Base-by-base conservation (phyloP, 2,888 invertebrate genomes). In the Scaptomyza flava region DNA sequence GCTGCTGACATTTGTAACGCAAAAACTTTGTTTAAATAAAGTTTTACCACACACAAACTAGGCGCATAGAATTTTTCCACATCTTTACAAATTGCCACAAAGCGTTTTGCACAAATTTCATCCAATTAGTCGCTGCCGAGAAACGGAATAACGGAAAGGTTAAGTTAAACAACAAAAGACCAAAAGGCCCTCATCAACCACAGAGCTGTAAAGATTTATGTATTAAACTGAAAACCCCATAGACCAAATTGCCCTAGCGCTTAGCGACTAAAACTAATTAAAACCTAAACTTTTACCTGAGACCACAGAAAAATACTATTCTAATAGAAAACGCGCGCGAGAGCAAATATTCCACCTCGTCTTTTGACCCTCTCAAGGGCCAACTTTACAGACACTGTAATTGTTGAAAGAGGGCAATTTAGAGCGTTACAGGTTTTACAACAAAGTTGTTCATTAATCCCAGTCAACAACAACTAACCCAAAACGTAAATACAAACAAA, bases 181-280 rank as follows among this genome's bases (percentile, higher is more conserved):
- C 7, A 27, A 38, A 33, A 45, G 46, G 45, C 69, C 75, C 59
- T 51, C 56, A 60, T 68, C 79, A 74, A 57, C 69, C 79, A 50
- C 69, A 43, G 38, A 50, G 54, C 52, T 59, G 38, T 53, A 46
- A 68, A 65, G 79, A 79, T 76, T 69, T 69, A 69, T 79, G 65
- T 76, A 66, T 76, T 70, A 76, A 63, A 63, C 53, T 47, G 42
- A 31, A 56, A 59, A 65, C 65, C 58, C 9, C 56, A 67, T 61
- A 64, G 61, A 77, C 71, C 87, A 84, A 82, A 87, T 87, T 84
- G 68, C 50, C 60, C 46, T 43, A 42, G 46, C 61, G 54, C 66
- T 81, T 68, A 87, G 75, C 83, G 77, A 77, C 79, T 71, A 68
- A 89, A 83, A 83, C 89, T 89, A 83, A 83, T 83, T 83, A 87